phyloP scores from a whole-genome alignment of 2,797 vertebrate genomes.

The Myripristis murdjan region DNA sequence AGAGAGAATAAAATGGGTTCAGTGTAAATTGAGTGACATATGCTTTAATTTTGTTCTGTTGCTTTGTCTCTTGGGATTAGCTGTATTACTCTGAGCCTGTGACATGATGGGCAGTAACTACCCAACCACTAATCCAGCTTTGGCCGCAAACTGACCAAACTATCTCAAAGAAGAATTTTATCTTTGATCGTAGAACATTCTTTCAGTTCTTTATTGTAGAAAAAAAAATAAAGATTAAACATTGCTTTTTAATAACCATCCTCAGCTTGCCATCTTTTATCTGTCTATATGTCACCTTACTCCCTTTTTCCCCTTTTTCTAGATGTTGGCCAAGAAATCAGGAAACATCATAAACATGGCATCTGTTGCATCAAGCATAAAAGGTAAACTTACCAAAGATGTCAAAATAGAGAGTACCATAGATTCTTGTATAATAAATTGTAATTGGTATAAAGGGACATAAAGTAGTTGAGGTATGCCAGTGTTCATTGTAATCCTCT shows the following conservation, averaged over 20 bases:
- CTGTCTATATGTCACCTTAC: not conserved
- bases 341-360: conserved; percentile 98
- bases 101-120: conserved; percentile 64
- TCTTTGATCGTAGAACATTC: conserved; percentile 3
- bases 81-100: conserved; percentile 73
- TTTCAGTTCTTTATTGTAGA: not conserved
- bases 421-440: not conserved
- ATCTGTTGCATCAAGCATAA: conserved; percentile 96
- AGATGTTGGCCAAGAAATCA: conserved; percentile 95
- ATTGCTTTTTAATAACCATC: not conserved
- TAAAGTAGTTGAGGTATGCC: conserved; percentile 49
- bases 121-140: conserved; percentile 73
- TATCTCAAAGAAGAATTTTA: conserved; percentile 25
- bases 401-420: not conserved
- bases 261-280: not conserved
- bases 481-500: conserved; percentile 71
- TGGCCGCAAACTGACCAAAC: conserved; percentile 60
- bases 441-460: conserved; percentile 28
- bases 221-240: conserved; percentile 4
- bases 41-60: conserved; percentile 71
- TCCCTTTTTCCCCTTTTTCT: conserved; percentile 61
- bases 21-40: conserved; percentile 58
- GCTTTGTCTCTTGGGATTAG: conserved; percentile 71
- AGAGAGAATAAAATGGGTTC: conserved; percentile 6
- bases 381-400: conserved; percentile 83